Conservation (phyloP, 2,797 vertebrate genomes). For the Dryobates pubescens region DNA sequence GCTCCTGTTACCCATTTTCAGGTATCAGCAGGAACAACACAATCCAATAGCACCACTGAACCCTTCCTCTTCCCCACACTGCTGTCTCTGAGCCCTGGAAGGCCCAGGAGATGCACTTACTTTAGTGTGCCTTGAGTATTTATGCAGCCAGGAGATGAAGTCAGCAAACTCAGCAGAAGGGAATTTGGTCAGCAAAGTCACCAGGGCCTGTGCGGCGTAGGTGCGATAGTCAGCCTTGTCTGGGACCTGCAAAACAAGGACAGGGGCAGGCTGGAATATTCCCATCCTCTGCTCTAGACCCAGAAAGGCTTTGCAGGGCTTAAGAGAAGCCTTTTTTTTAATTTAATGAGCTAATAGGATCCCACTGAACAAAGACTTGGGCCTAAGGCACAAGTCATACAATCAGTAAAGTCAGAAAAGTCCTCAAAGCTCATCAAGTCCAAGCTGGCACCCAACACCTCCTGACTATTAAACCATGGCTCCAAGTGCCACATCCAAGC, state of each 20-base stretch:
- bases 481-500: no score
- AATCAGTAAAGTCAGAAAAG: no score
- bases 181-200: constrained; percentile 82
- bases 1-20: not conserved
- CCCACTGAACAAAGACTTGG: not conserved
- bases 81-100: not conserved
- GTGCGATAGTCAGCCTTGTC: constrained; percentile 91
- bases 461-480: no score
- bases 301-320: not conserved
- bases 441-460: no score
- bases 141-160: constrained; percentile 90
- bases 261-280: not conserved
- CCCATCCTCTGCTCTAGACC: not conserved
- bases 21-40: not conserved
- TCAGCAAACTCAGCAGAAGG: constrained; percentile 78
- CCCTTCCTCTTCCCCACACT: not conserved
- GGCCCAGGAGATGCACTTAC: constrained; percentile 61
- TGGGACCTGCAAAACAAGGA: constrained; percentile 83
- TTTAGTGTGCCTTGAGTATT: constrained; percentile 84
- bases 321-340: not conserved
- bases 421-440: no score
- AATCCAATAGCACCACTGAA: rapidly evolving
- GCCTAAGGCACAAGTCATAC: no score
- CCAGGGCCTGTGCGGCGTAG: constrained; percentile 84
- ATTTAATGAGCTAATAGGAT: not conserved